These are phyloP conservation scores for Trichosurus vulpecula DNA, from an alignment of 2,797 vertebrate genomes.

Conservation along the genomic window DNA sequence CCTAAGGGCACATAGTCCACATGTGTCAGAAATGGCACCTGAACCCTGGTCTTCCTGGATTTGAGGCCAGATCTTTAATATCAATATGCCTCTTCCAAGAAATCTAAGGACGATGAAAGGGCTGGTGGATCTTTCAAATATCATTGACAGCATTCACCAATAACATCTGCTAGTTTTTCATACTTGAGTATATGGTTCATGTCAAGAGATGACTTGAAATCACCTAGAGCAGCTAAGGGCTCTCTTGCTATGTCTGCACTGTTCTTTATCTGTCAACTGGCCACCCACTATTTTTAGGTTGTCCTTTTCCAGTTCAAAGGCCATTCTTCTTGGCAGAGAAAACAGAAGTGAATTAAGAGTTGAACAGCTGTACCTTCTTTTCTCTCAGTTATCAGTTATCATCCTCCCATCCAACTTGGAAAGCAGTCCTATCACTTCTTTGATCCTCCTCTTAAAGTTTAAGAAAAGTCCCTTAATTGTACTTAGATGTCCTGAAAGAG, in stretches of 20 bases:
- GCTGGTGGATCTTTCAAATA: background rate
- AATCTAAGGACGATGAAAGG: background rate
- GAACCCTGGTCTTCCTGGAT: background rate
- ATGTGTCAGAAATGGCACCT: background rate
- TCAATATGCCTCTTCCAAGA: background rate
- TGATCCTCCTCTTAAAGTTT: background rate
- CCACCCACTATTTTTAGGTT: background rate
- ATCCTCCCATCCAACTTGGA: background rate
- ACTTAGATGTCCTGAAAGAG: background rate
- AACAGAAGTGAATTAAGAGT: background rate
- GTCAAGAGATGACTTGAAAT: background rate
- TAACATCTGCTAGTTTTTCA: background rate
- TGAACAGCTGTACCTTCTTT: background rate
- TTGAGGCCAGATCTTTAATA: background rate
- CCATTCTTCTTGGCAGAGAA: background rate
- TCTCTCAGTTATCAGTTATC: background rate
- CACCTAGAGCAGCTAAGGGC: background rate
- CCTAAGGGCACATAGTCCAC: background rate
- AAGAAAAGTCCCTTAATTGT: background rate
- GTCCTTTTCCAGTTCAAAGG: background rate
- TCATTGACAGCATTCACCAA: background rate
- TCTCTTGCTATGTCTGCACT: background rate
- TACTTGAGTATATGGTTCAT: background rate
- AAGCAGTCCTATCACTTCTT: background rate
- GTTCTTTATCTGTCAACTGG: background rate